phyloP scores from a whole-genome alignment of 1,140 invertebrate genomes.

The Meloidogyne chitwoodi region DNA sequence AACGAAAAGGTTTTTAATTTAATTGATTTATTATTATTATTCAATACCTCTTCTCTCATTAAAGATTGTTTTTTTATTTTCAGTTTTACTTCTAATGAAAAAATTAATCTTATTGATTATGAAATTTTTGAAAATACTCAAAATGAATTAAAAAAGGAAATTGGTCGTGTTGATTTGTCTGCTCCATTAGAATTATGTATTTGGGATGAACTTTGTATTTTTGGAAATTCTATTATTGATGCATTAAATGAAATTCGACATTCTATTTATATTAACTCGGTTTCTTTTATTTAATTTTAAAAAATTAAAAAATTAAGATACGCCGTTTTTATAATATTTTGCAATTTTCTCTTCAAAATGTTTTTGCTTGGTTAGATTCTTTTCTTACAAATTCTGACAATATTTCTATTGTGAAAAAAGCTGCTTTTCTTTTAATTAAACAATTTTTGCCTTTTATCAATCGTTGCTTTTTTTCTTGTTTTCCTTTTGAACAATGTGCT shows the following conservation, averaged over 20 bases:
- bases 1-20: conserved; percentile 28
- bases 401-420: conserved; percentile 22
- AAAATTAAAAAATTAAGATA: conserved; percentile 15
- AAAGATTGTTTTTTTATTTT: conserved; percentile 20
- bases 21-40: neutral
- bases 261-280: conserved; percentile 45
- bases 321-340: conserved; percentile 33
- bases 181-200: conserved; percentile 51
- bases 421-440: conserved; percentile 28
- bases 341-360: conserved; percentile 26
- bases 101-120: conserved; percentile 40
- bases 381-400: conserved; percentile 26
- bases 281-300: conserved; percentile 18
- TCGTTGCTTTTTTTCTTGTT: conserved; percentile 41
- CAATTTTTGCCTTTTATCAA: conserved; percentile 49
- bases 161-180: conserved; percentile 31
- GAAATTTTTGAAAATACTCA: conserved; percentile 50
- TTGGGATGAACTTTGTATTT: conserved; percentile 58
- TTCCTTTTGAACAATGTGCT: conserved; percentile 33
- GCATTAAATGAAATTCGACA: conserved; percentile 54
- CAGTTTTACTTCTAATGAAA: conserved; percentile 33
- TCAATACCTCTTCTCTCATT: no score
- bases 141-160: conserved; percentile 32
- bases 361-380: conserved; percentile 39
- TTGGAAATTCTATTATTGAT: conserved; percentile 50